A percentile compares a stretch with the other conserved stretches of the same genome.
These are phyloP conservation scores for Coleophora deauratella DNA, from an alignment of 2,888 invertebrate genomes.

Conservation along the genomic window DNA sequence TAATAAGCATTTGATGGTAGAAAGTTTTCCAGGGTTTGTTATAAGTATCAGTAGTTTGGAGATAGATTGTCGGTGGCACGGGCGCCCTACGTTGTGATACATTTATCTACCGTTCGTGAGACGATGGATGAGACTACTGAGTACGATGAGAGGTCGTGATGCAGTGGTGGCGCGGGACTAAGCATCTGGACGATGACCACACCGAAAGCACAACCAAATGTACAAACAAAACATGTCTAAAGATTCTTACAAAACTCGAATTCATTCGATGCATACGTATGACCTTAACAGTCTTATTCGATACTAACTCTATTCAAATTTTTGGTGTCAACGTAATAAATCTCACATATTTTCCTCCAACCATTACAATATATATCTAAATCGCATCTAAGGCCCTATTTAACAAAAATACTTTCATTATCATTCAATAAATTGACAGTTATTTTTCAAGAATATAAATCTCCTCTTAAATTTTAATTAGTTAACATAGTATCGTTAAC, in stretches of 20 bases:
- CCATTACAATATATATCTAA: slow-evolving; percentile 61
- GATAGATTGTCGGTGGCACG: slow-evolving; percentile 46
- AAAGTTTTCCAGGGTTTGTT: slow-evolving; percentile 61
- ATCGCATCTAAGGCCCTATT: slow-evolving; percentile 63
- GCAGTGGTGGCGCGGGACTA: slow-evolving; percentile 58
- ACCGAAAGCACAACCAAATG: slow-evolving; percentile 68
- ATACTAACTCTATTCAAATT: slow-evolving; percentile 50
- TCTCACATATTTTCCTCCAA: slow-evolving; percentile 55
- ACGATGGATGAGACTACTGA: slow-evolving; percentile 59
- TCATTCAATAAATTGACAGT: slow-evolving; percentile 38
- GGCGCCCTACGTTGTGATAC: slow-evolving; percentile 73
- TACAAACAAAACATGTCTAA: slow-evolving; percentile 33
- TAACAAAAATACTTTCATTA: slow-evolving; percentile 61
- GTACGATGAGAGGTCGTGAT: slow-evolving; percentile 56
- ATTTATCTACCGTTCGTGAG: slow-evolving; percentile 68
- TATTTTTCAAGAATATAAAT: slow-evolving; percentile 65
- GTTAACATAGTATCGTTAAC: slow-evolving; percentile 67
- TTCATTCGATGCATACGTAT: slow-evolving; percentile 54
- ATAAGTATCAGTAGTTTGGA: slow-evolving; percentile 30
- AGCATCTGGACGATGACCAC: slow-evolving; percentile 58
- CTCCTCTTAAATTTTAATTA: slow-evolving; percentile 55
- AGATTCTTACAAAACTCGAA: slow-evolving; percentile 47
- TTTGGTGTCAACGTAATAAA: slow-evolving; percentile 58
- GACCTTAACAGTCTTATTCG: slow-evolving; percentile 66
- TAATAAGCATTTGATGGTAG: slow-evolving; percentile 64